Base-by-base conservation (phyloP, 2,888 invertebrate genomes). In the Drosophila neotestacea region DNA sequence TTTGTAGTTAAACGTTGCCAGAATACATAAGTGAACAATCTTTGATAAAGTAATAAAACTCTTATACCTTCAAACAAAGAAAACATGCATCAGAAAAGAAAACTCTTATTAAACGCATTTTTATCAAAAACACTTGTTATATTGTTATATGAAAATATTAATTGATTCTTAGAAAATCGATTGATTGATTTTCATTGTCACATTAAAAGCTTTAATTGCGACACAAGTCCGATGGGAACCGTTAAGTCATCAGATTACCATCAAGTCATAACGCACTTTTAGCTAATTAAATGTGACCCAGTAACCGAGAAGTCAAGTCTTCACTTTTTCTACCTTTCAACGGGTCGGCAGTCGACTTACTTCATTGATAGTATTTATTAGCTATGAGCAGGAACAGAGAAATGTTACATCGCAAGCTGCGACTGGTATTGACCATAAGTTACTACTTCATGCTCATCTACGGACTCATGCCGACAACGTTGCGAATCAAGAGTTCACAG, bases 381-480 rank as follows among this genome's bases (percentile, higher is more conserved):
- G 28, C 7, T 27, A 11, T 3, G 9, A 22, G 11, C 36, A 22
- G 56, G 13, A 28, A 47, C 36, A 6, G 28, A 6, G 11, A 46
- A 74, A 89, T 87, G 88, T 62, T 87, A 73, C 73, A 81, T 13
- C 68, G 63, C 4, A 70, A 70, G 27, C 44, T 83, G 34, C 13
- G 61, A 13, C 5, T 58, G 9, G 42, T 58, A 16, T 11, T 84
- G 28, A 54, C 16, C 7, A 7, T 74, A 4, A 61, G 48, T 28
- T 89, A 81, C 42, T 73, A 59, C 51, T 72, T 74, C 4, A n/a
- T 76, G 52, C 50, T 79, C 6, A 4, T 62, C 46, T 71, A 34
- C 16, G 84, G 69, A 0, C 32, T 85, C 28, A 51, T 89, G 80
- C 76, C 82, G 1, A 52, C 67, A 0, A 67, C 46, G 11, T 5